Percentiles rank a stretch among this genome's conserved stretches.
These are phyloP conservation scores for Theristicus caerulescens DNA, from an alignment of 2,113 vertebrate genomes.

Conservation along the genomic window DNA sequence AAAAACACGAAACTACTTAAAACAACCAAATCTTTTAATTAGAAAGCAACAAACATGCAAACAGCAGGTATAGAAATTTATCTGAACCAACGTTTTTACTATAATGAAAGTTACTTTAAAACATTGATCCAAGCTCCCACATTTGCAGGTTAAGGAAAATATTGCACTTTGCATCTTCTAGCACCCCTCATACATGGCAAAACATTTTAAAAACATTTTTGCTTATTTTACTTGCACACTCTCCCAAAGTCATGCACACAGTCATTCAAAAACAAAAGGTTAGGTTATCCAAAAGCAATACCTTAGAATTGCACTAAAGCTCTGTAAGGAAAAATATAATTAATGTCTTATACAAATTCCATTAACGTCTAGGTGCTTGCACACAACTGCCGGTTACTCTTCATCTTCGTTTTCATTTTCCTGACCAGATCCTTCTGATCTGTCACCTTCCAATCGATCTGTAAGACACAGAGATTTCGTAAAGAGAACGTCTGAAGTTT, in stretches of 20 bases:
- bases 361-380: constrained; percentile 76
- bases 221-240: constrained; percentile 78
- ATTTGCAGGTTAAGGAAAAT: constrained; percentile 83
- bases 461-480: constrained; percentile 35
- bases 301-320: constrained; percentile 89
- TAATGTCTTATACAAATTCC: constrained; percentile 90
- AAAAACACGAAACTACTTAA: constrained; percentile 52
- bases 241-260: constrained; percentile 79
- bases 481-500: background rate
- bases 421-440: constrained; percentile 93
- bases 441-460: constrained; percentile 93
- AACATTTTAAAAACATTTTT: constrained; percentile 74
- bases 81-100: constrained; percentile 83
- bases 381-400: constrained; percentile 75
- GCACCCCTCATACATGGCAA: constrained; percentile 77
- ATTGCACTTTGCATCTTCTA: constrained; percentile 89
- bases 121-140: constrained; percentile 83
- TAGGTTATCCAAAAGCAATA: constrained; percentile 83
- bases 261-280: constrained; percentile 82
- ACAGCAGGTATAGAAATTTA: constrained; percentile 87
- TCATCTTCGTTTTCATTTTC: constrained; percentile 92
- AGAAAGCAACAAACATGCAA: constrained; percentile 88
- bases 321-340: constrained; percentile 90
- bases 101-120: constrained; percentile 84
- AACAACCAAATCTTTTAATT: constrained; percentile 85